A percentile compares a stretch with the other conserved stretches of the same genome.
Evolutionary conservation across 2,797 vertebrate genomes (phyloP).

Genomic region (Pitangus sulphuratus): DNA sequence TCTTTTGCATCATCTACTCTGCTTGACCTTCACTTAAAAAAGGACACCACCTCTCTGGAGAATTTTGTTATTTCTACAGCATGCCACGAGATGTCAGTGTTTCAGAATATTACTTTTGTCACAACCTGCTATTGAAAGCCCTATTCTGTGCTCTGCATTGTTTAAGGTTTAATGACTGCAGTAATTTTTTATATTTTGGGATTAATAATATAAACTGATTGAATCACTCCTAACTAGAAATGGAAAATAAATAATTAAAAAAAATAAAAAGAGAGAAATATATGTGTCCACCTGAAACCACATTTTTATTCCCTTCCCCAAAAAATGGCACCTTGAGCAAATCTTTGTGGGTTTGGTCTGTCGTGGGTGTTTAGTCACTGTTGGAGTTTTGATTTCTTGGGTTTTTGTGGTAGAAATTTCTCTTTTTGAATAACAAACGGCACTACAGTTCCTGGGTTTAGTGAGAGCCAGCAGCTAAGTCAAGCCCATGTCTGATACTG

Average conservation of each 20-base stretch:
- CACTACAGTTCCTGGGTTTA: not conserved
- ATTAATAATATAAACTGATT: not conserved
- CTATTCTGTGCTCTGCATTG: not conserved
- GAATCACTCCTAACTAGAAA: not conserved
- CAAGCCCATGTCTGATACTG: not conserved
- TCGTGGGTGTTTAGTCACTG: not conserved
- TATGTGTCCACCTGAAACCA: fast-evolving
- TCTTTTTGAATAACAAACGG: not conserved
- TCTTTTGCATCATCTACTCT: not conserved
- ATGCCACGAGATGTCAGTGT: constrained; percentile 38
- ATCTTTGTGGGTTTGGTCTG: not conserved
- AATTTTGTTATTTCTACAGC: not conserved
- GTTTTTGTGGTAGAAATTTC: not conserved
- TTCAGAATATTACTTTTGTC: constrained; percentile 19
- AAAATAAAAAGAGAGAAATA: not conserved
- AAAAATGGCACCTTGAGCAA: not conserved
- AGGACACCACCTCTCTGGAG: not conserved
- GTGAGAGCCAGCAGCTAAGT: not conserved
- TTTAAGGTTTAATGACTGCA: not conserved
- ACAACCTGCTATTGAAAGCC: not conserved
- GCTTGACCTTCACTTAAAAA: not conserved
- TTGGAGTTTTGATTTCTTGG: not conserved
- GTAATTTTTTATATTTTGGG: not conserved
- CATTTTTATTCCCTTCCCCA: not conserved
- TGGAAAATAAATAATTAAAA: not conserved